A percentile compares a stretch with the other conserved stretches of the same genome.
phyloP scores from a whole-genome alignment of 2,113 vertebrate genomes.

The Otolemur garnettii region DNA sequence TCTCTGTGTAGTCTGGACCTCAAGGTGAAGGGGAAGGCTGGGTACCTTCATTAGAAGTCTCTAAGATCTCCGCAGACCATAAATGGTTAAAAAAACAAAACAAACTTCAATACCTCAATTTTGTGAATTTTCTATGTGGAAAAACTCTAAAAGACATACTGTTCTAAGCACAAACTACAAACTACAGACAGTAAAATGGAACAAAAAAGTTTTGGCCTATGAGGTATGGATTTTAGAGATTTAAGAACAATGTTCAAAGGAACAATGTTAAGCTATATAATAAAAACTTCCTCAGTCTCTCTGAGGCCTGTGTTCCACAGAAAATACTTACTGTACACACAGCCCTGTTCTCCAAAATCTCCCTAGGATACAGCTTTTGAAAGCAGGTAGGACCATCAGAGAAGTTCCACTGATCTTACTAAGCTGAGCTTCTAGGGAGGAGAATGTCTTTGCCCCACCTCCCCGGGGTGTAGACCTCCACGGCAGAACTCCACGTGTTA shows the following conservation, averaged over 20 bases:
- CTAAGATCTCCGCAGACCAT: not conserved
- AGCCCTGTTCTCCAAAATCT: not conserved
- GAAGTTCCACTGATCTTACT: not conserved
- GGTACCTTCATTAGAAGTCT: not conserved
- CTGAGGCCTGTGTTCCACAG: slow-evolving; percentile 2
- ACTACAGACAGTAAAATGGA: not conserved
- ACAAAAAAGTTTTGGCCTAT: not conserved
- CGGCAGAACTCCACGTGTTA: not conserved
- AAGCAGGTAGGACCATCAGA: not conserved
- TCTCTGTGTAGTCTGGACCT: not conserved
- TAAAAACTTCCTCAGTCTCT: not conserved
- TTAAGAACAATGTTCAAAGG: not conserved
- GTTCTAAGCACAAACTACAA: not conserved
- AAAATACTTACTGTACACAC: not conserved
- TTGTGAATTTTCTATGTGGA: not conserved
- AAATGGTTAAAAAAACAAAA: not conserved
- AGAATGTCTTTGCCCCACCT: not conserved
- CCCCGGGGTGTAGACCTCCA: not conserved
- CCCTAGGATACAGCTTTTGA: not conserved
- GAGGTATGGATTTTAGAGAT: not conserved
- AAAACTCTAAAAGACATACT: not conserved
- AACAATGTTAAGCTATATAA: not conserved
- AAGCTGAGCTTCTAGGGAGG: not conserved
- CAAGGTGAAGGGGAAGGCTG: not conserved
- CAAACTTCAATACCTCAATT: not conserved